phyloP scores from a whole-genome alignment of 2,797 vertebrate genomes.

The Malurus splendens region DNA sequence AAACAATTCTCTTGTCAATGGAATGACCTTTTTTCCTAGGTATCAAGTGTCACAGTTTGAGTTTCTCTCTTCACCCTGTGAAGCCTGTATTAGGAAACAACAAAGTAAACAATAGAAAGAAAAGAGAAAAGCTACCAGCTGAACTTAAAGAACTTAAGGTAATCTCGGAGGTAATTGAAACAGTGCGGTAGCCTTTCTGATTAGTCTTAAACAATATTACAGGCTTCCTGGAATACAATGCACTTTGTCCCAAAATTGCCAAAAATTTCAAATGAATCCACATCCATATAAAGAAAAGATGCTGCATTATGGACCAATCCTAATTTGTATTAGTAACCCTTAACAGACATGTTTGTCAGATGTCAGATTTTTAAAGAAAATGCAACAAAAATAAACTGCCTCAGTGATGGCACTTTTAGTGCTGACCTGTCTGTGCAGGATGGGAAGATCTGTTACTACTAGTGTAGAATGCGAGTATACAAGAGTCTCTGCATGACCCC shows the following conservation, averaged over 20 bases:
- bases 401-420: neutral
- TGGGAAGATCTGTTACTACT: neutral
- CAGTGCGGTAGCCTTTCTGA: neutral
- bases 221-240: neutral
- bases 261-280: neutral
- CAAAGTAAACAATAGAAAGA: slow-evolving; percentile 7
- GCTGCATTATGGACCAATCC: neutral
- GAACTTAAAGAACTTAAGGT: neutral
- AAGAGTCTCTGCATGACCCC: neutral
- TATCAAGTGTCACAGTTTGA: slow-evolving; percentile 5
- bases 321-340: neutral
- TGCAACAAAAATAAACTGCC: neutral
- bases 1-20: neutral
- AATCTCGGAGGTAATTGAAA: neutral
- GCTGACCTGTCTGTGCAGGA: neutral
- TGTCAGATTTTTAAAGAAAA: neutral
- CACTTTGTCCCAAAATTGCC: neutral
- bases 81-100: neutral
- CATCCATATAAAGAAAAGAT: neutral
- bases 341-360: neutral
- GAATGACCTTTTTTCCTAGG: neutral
- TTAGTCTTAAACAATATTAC: neutral
- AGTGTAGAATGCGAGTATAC: neutral
- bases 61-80: slow-evolving; percentile 12
- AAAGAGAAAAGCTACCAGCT: neutral